Evolutionary conservation across 2,797 vertebrate genomes (phyloP).

Genomic region (Nyctibius grandis): DNA sequence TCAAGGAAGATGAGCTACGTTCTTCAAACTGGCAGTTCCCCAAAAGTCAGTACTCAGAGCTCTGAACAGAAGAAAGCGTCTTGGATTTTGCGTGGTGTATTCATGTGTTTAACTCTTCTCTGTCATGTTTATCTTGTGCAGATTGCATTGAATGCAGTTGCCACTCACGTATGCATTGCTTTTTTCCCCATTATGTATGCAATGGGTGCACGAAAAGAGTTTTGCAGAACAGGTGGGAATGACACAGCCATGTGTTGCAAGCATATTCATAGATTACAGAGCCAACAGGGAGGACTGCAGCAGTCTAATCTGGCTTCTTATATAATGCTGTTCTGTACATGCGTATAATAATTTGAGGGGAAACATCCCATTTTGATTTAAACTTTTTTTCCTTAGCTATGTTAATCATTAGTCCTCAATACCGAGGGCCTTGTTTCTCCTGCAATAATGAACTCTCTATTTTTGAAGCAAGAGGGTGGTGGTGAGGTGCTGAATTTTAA

Average conservation of each 20-base stretch:
- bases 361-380: not conserved
- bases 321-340: not conserved
- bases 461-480: not conserved
- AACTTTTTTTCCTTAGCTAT: not conserved
- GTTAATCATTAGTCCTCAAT: not conserved
- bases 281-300: not conserved
- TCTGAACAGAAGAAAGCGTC: not conserved
- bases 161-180: accelerated
- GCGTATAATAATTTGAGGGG: not conserved
- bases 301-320: not conserved
- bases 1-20: not conserved
- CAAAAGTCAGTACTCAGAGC: not conserved
- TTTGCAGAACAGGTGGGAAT: conserved; percentile 3
- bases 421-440: not conserved
- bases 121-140: not conserved
- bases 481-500: not conserved
- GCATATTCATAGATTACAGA: not conserved
- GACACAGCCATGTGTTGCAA: not conserved
- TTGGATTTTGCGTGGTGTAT: not conserved
- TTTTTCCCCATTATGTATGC: not conserved
- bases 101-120: not conserved
- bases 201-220: not conserved
- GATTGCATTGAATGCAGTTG: not conserved
- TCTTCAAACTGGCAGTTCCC: not conserved
- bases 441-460: not conserved